These are phyloP conservation scores for Eupithecia subumbrata DNA, from an alignment of 2,888 invertebrate genomes.

Conservation along the genomic window DNA sequence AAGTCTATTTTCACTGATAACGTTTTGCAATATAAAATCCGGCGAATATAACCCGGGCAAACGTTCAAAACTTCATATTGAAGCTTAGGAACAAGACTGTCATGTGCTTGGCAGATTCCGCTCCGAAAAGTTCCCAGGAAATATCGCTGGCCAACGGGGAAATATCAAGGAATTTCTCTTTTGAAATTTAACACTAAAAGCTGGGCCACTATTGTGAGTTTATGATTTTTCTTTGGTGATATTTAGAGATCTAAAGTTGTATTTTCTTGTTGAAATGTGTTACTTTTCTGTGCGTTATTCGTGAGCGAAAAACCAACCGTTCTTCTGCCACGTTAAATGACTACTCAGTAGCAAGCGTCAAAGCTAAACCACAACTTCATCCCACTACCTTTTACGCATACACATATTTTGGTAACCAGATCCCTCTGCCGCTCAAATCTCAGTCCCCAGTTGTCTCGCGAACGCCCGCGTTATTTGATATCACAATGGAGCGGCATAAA, in stretches of 20 bases:
- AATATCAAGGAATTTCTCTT: conserved; percentile 15
- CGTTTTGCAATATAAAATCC: conserved; percentile 1
- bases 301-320: not conserved
- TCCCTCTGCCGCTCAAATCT: not conserved
- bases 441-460: not conserved
- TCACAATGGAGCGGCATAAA: conserved; percentile 11
- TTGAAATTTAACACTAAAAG: conserved; percentile 17
- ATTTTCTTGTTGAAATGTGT: not conserved
- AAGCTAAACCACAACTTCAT: not conserved
- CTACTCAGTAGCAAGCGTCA: not conserved
- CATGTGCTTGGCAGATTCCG: conserved; percentile 21
- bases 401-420: not conserved
- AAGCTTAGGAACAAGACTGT: conserved; percentile 13
- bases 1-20: not conserved
- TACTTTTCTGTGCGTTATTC: not conserved
- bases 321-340: not conserved
- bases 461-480: conserved; percentile 10
- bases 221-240: not conserved
- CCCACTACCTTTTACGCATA: not conserved
- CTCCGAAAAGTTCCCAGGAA: conserved; percentile 27
- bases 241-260: not conserved
- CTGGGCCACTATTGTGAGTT: not conserved
- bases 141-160: conserved; percentile 23
- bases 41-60: not conserved
- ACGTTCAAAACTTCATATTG: conserved; percentile 4